Conservation (phyloP, 2,113 vertebrate species). For the Paralichthys olivaceus region DNA sequence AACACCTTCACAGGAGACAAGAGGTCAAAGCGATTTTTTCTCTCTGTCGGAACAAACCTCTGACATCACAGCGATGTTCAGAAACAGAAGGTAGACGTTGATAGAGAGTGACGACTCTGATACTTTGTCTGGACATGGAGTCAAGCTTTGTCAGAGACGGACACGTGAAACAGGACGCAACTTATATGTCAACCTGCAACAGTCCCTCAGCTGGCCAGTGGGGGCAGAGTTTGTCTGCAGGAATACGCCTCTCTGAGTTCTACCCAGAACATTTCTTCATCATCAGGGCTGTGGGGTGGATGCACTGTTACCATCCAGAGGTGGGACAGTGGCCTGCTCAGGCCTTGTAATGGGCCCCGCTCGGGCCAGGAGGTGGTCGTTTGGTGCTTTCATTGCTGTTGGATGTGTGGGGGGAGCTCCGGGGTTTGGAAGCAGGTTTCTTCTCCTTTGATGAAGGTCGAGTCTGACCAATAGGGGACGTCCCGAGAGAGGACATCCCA, state of each 20-base stretch:
- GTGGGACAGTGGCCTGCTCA: slow-evolving; percentile 64
- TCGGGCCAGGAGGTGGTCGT: slow-evolving; percentile 68
- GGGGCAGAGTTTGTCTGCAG: background rate
- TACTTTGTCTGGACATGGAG: too few species aligned
- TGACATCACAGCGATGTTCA: too few species aligned
- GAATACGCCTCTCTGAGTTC: background rate
- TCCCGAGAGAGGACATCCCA: slow-evolving; percentile 54
- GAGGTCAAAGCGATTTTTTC: too few species aligned
- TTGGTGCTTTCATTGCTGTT: slow-evolving; percentile 72
- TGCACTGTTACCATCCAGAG: too few species aligned
- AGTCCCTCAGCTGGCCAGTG: background rate
- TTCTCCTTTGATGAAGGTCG: slow-evolving; percentile 80
- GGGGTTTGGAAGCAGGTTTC: slow-evolving; percentile 44
- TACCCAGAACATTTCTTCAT: background rate
- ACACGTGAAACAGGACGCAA: too few species aligned
- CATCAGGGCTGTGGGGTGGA: background rate
- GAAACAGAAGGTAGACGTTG: too few species aligned
- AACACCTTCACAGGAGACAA: too few species aligned
- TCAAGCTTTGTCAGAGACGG: too few species aligned
- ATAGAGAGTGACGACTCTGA: too few species aligned
- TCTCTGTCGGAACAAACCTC: too few species aligned
- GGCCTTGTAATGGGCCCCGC: slow-evolving; percentile 82
- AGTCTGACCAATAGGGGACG: slow-evolving; percentile 68
- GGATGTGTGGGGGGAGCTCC: slow-evolving; percentile 15
- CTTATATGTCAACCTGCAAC: too few species aligned